Conservation (phyloP, 2,797 vertebrate genomes). For the Chrysocyon brachyurus region DNA sequence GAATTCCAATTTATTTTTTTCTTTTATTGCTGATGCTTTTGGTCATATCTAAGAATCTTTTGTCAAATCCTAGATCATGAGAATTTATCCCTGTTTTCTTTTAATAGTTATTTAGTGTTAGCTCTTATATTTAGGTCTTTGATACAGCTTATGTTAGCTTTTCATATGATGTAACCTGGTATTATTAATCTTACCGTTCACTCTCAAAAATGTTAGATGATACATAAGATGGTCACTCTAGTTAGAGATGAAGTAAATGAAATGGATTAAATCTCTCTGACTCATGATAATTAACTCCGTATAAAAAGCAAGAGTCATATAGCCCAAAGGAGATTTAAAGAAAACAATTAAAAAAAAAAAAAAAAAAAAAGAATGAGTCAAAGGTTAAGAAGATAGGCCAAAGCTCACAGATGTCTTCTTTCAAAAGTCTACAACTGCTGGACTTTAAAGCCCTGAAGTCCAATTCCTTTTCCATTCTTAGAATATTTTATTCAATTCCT, state of each 20-base stretch:
- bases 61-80: neutral
- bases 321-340: neutral
- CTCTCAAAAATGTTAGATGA: neutral
- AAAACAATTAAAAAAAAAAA: neutral
- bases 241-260: neutral
- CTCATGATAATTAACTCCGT: neutral
- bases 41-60: neutral
- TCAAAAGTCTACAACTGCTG: neutral
- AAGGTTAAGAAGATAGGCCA: neutral
- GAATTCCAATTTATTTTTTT: neutral
- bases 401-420: neutral
- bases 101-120: neutral
- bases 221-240: neutral
- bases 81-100: neutral
- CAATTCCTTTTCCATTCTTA: neutral
- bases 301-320: conserved; percentile 16
- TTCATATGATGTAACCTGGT: neutral
- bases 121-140: neutral
- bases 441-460: neutral
- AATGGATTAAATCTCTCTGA: neutral
- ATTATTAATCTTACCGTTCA: neutral
- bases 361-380: conserved; percentile 10
- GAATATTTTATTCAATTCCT: conserved; percentile 40
- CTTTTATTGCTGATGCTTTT: neutral
- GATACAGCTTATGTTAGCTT: neutral